A percentile compares a stretch with the other conserved stretches of the same genome.
These are phyloP conservation scores for Eurois occulta DNA, from an alignment of 2,888 invertebrate genomes.

Conservation along the genomic window DNA sequence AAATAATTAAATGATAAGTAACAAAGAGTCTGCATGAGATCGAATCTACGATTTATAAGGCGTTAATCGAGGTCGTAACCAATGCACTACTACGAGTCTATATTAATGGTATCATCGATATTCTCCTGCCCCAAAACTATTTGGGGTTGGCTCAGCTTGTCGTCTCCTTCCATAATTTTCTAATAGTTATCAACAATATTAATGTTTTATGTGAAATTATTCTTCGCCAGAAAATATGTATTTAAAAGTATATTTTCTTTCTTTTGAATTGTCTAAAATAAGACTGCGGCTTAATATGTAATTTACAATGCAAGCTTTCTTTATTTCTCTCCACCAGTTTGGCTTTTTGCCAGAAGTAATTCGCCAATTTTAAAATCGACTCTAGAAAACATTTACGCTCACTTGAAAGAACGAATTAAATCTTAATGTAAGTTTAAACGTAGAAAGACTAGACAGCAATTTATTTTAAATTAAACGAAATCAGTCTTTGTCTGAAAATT, in stretches of 20 bases:
- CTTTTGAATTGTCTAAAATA: background rate
- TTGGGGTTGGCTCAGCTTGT: too few species aligned
- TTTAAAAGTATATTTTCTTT: background rate
- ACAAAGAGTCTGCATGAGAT: too few species aligned
- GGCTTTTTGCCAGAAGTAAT: constrained; percentile 16
- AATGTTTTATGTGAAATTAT: too few species aligned
- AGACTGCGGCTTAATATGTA: constrained; percentile 2
- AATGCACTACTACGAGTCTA: background rate
- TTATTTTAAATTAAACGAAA: background rate
- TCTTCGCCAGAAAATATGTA: too few species aligned
- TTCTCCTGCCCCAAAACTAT: too few species aligned
- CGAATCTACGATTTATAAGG: too few species aligned
- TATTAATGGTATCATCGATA: too few species aligned
- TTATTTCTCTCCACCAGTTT: background rate
- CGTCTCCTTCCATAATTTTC: too few species aligned
- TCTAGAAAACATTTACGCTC: constrained; percentile 11
- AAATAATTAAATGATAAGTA: too few species aligned
- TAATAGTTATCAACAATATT: too few species aligned
- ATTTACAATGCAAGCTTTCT: constrained; percentile 20
- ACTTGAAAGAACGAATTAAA: constrained; percentile 18
- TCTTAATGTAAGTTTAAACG: constrained; percentile 23
- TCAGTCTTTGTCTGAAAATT: background rate
- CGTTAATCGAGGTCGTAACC: background rate
- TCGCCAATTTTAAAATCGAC: constrained; percentile 29
- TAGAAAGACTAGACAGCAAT: background rate